These are phyloP conservation scores for Oreochromis mossambicus DNA, from an alignment of 2,797 vertebrate species.

Conservation along the genomic window DNA sequence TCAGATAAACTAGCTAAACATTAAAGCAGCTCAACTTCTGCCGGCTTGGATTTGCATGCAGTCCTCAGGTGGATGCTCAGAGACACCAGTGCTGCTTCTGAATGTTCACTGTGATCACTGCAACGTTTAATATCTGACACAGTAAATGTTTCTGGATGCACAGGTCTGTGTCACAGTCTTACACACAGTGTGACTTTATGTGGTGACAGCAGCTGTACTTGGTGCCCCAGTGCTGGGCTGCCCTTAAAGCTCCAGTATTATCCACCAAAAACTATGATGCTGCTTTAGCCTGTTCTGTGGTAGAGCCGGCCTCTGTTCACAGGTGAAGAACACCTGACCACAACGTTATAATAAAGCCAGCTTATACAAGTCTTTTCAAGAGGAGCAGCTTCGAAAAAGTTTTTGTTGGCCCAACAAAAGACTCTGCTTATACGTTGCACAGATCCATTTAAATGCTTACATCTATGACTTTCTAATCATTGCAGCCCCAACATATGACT, in stretches of 20 bases:
- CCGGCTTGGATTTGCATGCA: slow-evolving; percentile 6
- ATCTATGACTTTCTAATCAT: not conserved
- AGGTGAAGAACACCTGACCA: not conserved
- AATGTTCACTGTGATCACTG: not conserved
- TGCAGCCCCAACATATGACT: not conserved
- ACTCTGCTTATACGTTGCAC: not conserved
- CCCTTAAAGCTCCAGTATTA: not conserved
- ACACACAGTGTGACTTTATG: not conserved
- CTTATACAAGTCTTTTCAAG: not conserved
- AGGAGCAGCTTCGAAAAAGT: not conserved
- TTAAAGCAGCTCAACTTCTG: not conserved
- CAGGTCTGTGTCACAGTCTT: not conserved
- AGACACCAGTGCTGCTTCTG: not conserved
- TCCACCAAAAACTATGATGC: not conserved
- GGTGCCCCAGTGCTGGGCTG: not conserved
- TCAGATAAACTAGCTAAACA: not conserved
- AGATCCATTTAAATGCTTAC: not conserved
- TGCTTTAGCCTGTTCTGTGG: not conserved
- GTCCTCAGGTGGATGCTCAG: not conserved
- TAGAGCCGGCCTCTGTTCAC: not conserved
- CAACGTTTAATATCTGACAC: not conserved
- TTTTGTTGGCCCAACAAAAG: not conserved
- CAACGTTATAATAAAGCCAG: not conserved
- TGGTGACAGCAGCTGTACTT: not conserved
- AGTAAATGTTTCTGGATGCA: not conserved